Conservation (phyloP, 2,113 vertebrate genomes). For the Poeciliopsis turrubarensis region DNA sequence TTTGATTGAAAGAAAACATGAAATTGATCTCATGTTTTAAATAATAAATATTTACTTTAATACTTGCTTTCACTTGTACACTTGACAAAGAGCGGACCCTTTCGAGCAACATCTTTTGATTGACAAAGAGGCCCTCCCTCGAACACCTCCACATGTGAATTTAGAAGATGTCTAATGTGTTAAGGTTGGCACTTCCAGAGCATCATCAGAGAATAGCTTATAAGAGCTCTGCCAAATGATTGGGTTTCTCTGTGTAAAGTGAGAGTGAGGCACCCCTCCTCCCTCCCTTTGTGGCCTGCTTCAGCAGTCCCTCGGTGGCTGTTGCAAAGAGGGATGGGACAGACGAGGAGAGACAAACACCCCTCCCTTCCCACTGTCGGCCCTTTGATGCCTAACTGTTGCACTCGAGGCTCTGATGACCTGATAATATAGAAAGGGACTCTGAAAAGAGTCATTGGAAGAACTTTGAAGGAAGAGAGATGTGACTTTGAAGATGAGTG, state of each 20-base stretch:
- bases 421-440: conserved; percentile 66
- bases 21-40: background rate
- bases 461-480: conserved; percentile 50
- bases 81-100: background rate
- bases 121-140: conserved; percentile 25
- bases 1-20: background rate
- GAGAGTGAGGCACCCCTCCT: conserved; percentile 66
- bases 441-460: conserved; percentile 64
- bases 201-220: conserved; percentile 53
- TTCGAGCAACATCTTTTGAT: conserved; percentile 3
- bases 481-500: conserved; percentile 53
- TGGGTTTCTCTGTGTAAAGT: conserved; percentile 74
- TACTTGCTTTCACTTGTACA: background rate
- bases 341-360: conserved; percentile 61
- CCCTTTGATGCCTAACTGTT: conserved; percentile 73
- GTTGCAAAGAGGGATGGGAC: conserved; percentile 63
- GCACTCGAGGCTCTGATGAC: conserved; percentile 75
- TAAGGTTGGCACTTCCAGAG: conserved; percentile 54
- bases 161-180: conserved; percentile 67
- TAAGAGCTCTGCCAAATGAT: conserved; percentile 51
- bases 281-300: conserved; percentile 48
- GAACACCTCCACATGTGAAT: conserved; percentile 44
- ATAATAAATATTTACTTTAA: background rate
- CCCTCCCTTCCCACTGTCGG: conserved; percentile 70
- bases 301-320: conserved; percentile 63